Evolutionary conservation across 2,888 invertebrate species (phyloP).

Genomic region (Caenorhabditis auriculariae): DNA sequence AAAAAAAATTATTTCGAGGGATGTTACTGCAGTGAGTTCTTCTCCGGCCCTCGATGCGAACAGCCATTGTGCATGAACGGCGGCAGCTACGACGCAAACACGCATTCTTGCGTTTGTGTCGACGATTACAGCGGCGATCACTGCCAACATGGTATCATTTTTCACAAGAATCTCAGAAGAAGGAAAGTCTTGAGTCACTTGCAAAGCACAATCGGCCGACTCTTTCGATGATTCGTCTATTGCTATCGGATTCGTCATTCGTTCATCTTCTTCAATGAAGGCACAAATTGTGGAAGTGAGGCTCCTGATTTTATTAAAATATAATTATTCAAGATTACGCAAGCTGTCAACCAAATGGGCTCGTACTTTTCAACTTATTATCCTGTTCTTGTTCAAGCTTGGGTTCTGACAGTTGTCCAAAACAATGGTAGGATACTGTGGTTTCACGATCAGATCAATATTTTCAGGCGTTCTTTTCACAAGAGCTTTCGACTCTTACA

Average conservation of each 20-base stretch:
- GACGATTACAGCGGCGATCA: constrained; percentile 34
- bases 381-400: constrained; percentile 32
- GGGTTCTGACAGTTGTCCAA: constrained; percentile 31
- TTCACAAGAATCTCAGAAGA: background rate
- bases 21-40: constrained; percentile 49
- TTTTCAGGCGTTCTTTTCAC: constrained; percentile 23
- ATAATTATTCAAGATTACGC: constrained; percentile 12
- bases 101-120: constrained; percentile 22
- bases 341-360: constrained; percentile 21
- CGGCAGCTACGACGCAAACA: constrained; percentile 18
- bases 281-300: constrained; percentile 21
- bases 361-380: constrained; percentile 16
- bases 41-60: constrained; percentile 39
- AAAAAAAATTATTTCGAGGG: constrained; percentile 11
- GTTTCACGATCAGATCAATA: background rate
- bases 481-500: constrained; percentile 14
- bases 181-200: constrained; percentile 13
- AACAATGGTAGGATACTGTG: constrained; percentile 20
- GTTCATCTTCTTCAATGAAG: constrained; percentile 32
- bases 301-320: background rate
- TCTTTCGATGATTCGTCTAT: constrained; percentile 28
- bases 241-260: constrained; percentile 43
- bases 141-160: constrained; percentile 25
- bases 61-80: constrained; percentile 38
- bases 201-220: constrained; percentile 19